phyloP scores from a whole-genome alignment of 1,140 invertebrate genomes.

The Drosophila aff. region DNA sequence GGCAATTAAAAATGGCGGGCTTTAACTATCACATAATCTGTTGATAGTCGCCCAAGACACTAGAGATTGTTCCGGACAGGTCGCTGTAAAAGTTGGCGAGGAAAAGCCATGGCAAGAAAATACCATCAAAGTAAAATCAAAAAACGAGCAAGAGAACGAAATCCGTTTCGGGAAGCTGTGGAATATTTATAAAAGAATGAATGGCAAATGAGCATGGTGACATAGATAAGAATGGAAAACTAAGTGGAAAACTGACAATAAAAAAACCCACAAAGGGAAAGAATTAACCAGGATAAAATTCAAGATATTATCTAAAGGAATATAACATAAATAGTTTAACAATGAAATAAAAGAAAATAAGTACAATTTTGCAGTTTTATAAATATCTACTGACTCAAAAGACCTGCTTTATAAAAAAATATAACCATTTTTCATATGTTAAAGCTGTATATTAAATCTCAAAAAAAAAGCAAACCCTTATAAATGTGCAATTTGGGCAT shows the following conservation, averaged over 20 bases:
- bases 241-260: slow-evolving; percentile 23
- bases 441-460: neutral
- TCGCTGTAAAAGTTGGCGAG: neutral
- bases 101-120: slow-evolving; percentile 1
- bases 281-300: neutral
- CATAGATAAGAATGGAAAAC: slow-evolving; percentile 31
- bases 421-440: neutral
- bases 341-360: neutral
- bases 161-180: slow-evolving; percentile 32
- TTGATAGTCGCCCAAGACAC: slow-evolving; percentile 64
- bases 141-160: slow-evolving; percentile 10
- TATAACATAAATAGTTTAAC: neutral
- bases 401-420: neutral
- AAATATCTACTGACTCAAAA: neutral
- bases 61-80: slow-evolving; percentile 36
- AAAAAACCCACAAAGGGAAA: neutral
- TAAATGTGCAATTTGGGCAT: slow-evolving; percentile 11
- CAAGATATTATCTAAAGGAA: neutral
- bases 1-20: slow-evolving; percentile 74
- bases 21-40: slow-evolving; percentile 68
- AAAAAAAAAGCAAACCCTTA: neutral
- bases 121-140: slow-evolving; percentile 40
- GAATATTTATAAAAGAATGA: slow-evolving; percentile 46
- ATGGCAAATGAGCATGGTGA: slow-evolving; percentile 34
- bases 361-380: neutral